Conservation (phyloP, 2,888 invertebrate species). For the Coelopa pilipes region DNA sequence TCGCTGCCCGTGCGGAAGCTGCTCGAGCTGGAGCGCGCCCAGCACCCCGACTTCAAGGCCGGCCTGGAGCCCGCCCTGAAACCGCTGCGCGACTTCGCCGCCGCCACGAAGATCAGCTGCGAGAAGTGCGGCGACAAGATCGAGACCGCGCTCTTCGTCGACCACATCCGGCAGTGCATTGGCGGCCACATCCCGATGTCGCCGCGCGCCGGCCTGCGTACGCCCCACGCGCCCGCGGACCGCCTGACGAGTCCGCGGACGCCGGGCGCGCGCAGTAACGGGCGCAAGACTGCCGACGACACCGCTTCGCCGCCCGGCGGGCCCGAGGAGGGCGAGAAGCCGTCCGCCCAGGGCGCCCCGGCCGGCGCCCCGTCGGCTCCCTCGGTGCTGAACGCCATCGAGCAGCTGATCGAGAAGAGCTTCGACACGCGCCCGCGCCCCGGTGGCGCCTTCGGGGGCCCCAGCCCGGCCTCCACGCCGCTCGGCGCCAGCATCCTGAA, state of each 20-base stretch:
- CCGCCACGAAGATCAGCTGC: constrained; percentile 83
- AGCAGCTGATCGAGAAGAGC: constrained; percentile 96
- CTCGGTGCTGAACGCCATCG: constrained; percentile 94
- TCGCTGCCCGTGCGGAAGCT: constrained; percentile 91
- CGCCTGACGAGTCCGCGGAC: constrained; percentile 70
- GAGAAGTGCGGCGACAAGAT: constrained; percentile 97
- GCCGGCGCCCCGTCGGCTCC: constrained; percentile 69
- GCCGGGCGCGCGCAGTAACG: constrained; percentile 71
- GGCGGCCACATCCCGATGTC: constrained; percentile 72
- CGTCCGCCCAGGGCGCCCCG: background rate
- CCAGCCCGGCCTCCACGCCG: constrained; percentile 72
- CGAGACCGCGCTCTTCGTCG: constrained; percentile 90
- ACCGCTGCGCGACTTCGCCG: constrained; percentile 69
- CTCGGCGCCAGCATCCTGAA: constrained; percentile 92
- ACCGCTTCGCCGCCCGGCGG: constrained; percentile 60
- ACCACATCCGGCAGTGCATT: constrained; percentile 92
- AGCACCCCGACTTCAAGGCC: constrained; percentile 88
- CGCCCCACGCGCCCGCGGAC: constrained; percentile 68
- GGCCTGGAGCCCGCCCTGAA: constrained; percentile 69
- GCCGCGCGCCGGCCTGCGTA: constrained; percentile 70
- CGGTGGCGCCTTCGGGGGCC: constrained; percentile 61
- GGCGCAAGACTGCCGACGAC: constrained; percentile 70
- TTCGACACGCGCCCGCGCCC: constrained; percentile 89
- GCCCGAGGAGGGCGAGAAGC: constrained; percentile 71
- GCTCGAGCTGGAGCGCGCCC: constrained; percentile 88